Evolutionary conservation across 1,140 invertebrate species (phyloP), one percentile per base, ranked within the genome.

Genomic region (Bombus huntii): DNA sequence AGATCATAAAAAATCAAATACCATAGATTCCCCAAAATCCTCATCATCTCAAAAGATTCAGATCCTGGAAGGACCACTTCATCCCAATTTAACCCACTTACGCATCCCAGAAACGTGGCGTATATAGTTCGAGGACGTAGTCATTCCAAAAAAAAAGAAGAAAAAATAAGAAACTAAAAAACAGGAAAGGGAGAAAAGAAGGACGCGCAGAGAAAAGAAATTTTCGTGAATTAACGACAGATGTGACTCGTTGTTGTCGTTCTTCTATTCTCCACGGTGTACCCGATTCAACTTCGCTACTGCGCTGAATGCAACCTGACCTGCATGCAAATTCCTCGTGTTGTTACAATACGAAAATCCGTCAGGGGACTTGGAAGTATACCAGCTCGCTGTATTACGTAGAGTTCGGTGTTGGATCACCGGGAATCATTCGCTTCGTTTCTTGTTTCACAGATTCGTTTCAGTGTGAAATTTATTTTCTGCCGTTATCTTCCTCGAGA

Each of bases 221-320:
- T 81, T 81, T 81, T 47, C 70, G 31, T 73, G 70, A 53, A 81
- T 81, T 81, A 81, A 81, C 70, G 22, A 47, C n/a, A 62, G 80
- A 71, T 81, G 80, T 42, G 68, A 42, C 37, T 13, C 18, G 15
- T 47, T 73, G 37, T 73, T 53, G 15, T n/a, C 31, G 31, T 37
- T 80, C 31, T 22, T 25, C 62, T 66, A 68, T 79, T 47, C 77
- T 47, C 13, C 3, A 12, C 42, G 65, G 4, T 81, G 68, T 74
- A 74, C 28, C 28, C 47, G 68, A 81, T 73, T 74, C 47, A 44
- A 28, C 34, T 70, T 44, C 53, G 70, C 42, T 62, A 25, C 70
- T 34, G 0, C 10, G 37, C n/a, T 66, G 37, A 34, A 57, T 66
- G 12, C 62, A 1, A 8, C 28, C 13, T 68, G 80, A 62, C 68